Conservation (phyloP, 1,140 invertebrate genomes). For the Adelges cooleyi region DNA sequence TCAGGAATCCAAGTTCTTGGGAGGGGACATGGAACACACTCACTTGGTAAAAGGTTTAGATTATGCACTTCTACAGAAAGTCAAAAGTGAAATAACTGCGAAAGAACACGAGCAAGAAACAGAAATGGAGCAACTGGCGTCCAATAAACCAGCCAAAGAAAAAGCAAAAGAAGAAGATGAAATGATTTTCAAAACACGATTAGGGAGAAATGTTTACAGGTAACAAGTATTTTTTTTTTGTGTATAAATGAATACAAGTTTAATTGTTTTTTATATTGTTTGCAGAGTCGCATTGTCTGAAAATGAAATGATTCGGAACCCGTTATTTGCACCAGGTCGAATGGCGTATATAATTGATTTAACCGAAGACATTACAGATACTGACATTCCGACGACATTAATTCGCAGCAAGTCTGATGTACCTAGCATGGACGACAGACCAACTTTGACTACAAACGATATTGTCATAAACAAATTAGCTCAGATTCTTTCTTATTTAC, state of each 20-base stretch:
- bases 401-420: constrained; percentile 92
- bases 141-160: constrained; percentile 44
- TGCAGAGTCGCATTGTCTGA: constrained; percentile 44
- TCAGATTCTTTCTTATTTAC: constrained; percentile 89
- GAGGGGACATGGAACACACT: constrained; percentile 99
- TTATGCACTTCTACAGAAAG: constrained; percentile 97
- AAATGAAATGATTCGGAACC: constrained; percentile 69
- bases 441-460: constrained; percentile 84
- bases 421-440: constrained; percentile 61
- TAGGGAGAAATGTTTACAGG: constrained; percentile 58
- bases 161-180: constrained; percentile 54
- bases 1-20: constrained; percentile 98
- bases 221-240: neutral
- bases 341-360: constrained; percentile 98
- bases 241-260: constrained; percentile 32
- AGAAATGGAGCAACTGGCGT: constrained; percentile 60
- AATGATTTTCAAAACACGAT: constrained; percentile 65
- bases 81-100: constrained; percentile 66
- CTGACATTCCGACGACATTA: constrained; percentile 90
- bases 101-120: constrained; percentile 75
- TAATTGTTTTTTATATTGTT: neutral
- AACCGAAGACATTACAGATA: constrained; percentile 76
- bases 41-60: constrained; percentile 99
- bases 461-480: constrained; percentile 94
- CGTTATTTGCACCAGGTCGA: constrained; percentile 86